Evolutionary conservation across 2,888 invertebrate species (phyloP), one percentile per base, ranked within the genome.

Genomic region (Hydrotaea cyrtoneurina): DNA sequence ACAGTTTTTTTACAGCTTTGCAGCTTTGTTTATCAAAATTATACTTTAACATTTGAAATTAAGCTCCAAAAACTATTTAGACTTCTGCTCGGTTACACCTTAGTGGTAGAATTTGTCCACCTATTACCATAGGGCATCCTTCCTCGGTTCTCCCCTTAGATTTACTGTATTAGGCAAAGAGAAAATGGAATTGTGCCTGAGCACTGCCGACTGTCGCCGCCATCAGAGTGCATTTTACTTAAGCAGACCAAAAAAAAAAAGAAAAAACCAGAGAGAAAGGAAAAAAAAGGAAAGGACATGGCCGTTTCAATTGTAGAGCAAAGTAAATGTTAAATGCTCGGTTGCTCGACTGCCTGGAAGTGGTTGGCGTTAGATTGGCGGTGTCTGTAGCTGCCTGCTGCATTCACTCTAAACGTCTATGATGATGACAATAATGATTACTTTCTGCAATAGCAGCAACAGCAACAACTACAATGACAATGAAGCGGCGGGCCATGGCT

Each of bases 371-470:
- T 26, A 26, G 19, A 43, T 11, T 5, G 26, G 66, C 50, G 50
- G 10, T 72, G 46, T 7, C 11, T 3, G 73, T 39, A 46, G 36
- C 36, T 74, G 19, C 50, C 59, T 26, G n/a, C 59, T 10, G 31
- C 15, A 1, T 59, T 1, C 26, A 4, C 1, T 50, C 66, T 64
- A 77, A 79, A 77, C 36, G 76, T 74, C 77, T 82, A 46, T 80
- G 82, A 46, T 78, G 79, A 85, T 82, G 85, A 85, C 79, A 82
- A 82, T 80, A 82, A 79, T 85, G 82, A 73, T 79, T 75, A 75
- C 75, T 79, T 76, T 82, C 82, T 66, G 66, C 76, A 76, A 77
- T 66, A 21, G 59, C 26, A 59, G 13, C 55, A 55, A 81, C 78
- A 71, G 71, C 21, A 71, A 39, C 13, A 17, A 73, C 53, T 39